phyloP scores from a whole-genome alignment of 2,113 vertebrate species.

The Campylorhamphus procurvoides region DNA sequence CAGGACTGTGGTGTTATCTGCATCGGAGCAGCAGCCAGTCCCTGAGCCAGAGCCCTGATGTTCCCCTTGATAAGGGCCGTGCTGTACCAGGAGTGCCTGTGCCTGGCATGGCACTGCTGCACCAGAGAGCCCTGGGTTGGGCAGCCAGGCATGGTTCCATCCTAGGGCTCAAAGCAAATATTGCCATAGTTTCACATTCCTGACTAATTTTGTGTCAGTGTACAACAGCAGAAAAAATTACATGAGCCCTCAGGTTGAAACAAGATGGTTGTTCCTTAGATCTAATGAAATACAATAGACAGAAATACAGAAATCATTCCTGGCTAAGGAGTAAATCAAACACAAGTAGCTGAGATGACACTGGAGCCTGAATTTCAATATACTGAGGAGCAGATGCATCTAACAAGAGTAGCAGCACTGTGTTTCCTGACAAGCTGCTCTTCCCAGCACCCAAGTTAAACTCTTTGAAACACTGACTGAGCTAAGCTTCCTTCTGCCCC shows the following conservation, averaged over 20 bases:
- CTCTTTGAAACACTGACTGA: not conserved
- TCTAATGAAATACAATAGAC: not conserved
- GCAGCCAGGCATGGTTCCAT: not conserved
- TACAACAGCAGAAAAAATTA: not conserved
- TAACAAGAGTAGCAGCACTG: not conserved
- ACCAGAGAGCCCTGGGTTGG: not conserved
- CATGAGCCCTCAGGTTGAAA: not conserved
- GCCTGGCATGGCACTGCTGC: not conserved
- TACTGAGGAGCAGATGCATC: not conserved
- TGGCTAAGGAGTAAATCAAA: slow-evolving; percentile 10
- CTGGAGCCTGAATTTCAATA: not conserved
- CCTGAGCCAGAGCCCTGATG: not conserved
- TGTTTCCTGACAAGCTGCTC: not conserved
- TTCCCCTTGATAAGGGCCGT: not conserved
- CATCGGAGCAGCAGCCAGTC: not conserved
- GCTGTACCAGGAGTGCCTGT: not conserved
- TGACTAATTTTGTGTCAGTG: not conserved
- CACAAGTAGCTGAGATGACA: not conserved
- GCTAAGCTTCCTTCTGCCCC: not conserved
- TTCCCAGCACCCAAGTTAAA: not conserved
- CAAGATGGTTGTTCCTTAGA: not conserved
- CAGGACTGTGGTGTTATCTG: not conserved
- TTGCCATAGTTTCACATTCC: not conserved
- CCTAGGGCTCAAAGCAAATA: slow-evolving; percentile 2
- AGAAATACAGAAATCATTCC: slow-evolving; percentile 18